Percentiles rank a stretch among this genome's conserved stretches.
These are phyloP conservation scores for Linurgus olivaceus DNA, from an alignment of 2,797 vertebrate species.

Conservation along the genomic window DNA sequence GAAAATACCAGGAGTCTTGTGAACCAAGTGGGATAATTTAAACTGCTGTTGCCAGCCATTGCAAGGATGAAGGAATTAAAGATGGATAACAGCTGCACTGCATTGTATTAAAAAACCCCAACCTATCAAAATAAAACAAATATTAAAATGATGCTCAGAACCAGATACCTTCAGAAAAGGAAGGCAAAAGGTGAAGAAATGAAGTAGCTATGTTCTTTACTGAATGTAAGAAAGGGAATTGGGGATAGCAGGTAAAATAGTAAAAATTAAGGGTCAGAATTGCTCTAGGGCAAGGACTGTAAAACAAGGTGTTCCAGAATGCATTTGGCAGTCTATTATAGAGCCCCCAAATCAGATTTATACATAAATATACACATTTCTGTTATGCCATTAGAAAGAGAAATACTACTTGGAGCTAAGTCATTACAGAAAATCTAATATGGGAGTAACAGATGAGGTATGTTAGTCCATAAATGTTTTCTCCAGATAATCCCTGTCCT, in stretches of 20 bases:
- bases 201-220: neutral
- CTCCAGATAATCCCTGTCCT: neutral
- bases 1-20: neutral
- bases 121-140: neutral
- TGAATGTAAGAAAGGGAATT: neutral
- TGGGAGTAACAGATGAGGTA: neutral
- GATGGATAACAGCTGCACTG: neutral
- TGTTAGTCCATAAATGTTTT: constrained; percentile 2
- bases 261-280: neutral
- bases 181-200: neutral
- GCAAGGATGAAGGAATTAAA: neutral
- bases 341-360: neutral
- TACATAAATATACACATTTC: neutral
- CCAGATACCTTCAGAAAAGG: neutral
- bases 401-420: neutral
- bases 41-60: neutral
- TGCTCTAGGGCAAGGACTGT: neutral
- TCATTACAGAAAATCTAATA: constrained; percentile 41
- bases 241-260: neutral
- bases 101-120: neutral
- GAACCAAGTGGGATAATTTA: neutral
- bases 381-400: neutral
- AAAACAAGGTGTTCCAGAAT: neutral
- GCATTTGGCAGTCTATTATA: neutral
- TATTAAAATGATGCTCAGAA: neutral